Evolutionary conservation across 1,140 invertebrate species (phyloP).

Genomic region (Panagrolaimus sp.): DNA sequence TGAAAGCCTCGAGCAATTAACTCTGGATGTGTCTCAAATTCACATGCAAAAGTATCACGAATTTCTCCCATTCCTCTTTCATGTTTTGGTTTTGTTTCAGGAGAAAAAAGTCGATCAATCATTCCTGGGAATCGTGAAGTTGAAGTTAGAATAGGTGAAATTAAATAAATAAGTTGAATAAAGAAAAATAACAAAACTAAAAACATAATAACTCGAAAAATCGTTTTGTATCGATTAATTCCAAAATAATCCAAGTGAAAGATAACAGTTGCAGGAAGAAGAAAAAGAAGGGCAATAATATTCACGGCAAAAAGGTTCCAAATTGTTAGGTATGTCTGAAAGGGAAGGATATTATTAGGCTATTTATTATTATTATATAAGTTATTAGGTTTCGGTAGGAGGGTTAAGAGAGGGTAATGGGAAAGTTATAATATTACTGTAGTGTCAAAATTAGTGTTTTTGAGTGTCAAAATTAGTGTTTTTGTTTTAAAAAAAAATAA

Average conservation of each 20-base stretch:
- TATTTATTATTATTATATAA: too few relatives aligned
- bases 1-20: neutral
- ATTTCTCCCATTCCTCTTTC: neutral
- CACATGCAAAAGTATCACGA: neutral
- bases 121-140: neutral
- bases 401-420: too few relatives aligned
- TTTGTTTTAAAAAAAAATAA: too few relatives aligned
- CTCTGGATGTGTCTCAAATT: neutral
- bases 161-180: slow-evolving; percentile 8
- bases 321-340: slow-evolving; percentile 10
- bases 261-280: slow-evolving; percentile 8
- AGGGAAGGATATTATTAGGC: too few relatives aligned
- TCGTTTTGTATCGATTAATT: neutral
- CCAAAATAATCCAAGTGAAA: slow-evolving; percentile 10
- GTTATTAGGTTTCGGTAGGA: too few relatives aligned
- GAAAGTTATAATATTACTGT: too few relatives aligned
- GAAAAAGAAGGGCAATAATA: slow-evolving; percentile 1
- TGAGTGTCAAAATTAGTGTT: too few relatives aligned
- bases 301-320: slow-evolving; percentile 2
- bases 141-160: neutral
- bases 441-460: too few relatives aligned
- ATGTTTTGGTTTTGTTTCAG: slow-evolving; percentile 7
- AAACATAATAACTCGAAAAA: neutral
- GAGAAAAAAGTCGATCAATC: slow-evolving; percentile 4
- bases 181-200: neutral